These are phyloP conservation scores for Acanthosepion lycidas DNA, from an alignment of 2,888 invertebrate species.

Conservation along the genomic window DNA sequence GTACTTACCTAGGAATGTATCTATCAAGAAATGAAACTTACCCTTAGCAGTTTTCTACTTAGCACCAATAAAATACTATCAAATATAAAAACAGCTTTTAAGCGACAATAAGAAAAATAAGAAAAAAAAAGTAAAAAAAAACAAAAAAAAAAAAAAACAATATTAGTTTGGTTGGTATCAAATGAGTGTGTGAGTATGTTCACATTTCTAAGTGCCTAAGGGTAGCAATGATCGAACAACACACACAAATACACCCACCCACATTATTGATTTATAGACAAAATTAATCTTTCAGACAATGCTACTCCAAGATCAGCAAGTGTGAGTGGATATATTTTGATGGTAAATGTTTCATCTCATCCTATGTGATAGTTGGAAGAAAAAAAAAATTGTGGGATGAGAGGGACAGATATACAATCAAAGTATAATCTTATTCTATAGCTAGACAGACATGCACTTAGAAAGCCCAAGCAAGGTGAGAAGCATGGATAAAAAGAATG, in stretches of 20 bases:
- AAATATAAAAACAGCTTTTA: background rate
- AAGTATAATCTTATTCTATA: background rate
- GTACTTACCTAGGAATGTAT: background rate
- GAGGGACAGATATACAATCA: background rate
- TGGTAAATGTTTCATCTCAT: background rate
- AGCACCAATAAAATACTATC: background rate
- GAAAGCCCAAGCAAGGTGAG: background rate
- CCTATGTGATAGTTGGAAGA: background rate
- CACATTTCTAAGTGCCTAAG: background rate
- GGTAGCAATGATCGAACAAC: background rate
- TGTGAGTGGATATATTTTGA: background rate
- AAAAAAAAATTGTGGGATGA: background rate
- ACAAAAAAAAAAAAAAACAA: background rate
- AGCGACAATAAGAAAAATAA: background rate
- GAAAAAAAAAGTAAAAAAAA: background rate
- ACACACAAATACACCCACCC: no score
- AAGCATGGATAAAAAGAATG: background rate
- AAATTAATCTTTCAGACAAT: background rate
- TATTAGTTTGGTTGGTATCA: background rate
- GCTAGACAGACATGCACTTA: background rate
- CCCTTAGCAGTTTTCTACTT: background rate
- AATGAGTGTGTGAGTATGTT: background rate
- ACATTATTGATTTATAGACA: background rate
- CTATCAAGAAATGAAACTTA: background rate
- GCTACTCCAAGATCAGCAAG: background rate